Base-by-base conservation (phyloP, 2,113 vertebrate species). In the Rousettus leschenaultii region DNA sequence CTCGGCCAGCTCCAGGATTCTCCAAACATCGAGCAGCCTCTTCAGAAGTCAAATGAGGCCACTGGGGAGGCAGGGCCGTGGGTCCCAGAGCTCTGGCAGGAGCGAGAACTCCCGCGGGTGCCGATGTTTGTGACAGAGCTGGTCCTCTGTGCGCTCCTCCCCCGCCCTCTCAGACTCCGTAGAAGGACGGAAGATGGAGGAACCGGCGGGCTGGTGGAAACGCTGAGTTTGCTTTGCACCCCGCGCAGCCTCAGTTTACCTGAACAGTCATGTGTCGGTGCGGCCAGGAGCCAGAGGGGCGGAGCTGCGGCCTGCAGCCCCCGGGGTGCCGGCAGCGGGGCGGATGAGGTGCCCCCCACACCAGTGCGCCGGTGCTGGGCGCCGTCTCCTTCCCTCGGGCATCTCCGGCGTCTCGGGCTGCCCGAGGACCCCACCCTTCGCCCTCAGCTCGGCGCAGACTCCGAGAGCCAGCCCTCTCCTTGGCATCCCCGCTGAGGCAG, bases 311-410 rank as follows among this genome's bases (percentile, higher is more conserved):
- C 16, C 38, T 5, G 48, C 30, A n/a, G 61, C 38, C 13, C 3
- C 63, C 13, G 57, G 16, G 26, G 4, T 35, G 13, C 53, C 7
- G 0, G 19, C 61, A 40, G 15, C 2, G 38, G 43, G 66, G 43
- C 7, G 26, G 40, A 43, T 6, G 26, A 40, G 22, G 18, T 4
- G 33, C 9, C 24, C 33, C 22, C 74, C 15, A 28, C 45, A 0
- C 2, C 15, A 5, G 14, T 0, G 0, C 5, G 13, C 70, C 48
- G 10, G 3, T 11, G 33, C 14, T 19, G 18, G 70, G 18, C 35
- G 75, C 24, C 68, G 6, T 57, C 18, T 24, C 53, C 40, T 82
- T 43, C 16, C 30, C 40, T 40, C 65, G 26, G 40, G 26, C 12
- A 2, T 40, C 12, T 63, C 78, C 15, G 26, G 7, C 40, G 35